phyloP scores from a whole-genome alignment of 2,797 vertebrate genomes.

The Epinephelus awoara region DNA sequence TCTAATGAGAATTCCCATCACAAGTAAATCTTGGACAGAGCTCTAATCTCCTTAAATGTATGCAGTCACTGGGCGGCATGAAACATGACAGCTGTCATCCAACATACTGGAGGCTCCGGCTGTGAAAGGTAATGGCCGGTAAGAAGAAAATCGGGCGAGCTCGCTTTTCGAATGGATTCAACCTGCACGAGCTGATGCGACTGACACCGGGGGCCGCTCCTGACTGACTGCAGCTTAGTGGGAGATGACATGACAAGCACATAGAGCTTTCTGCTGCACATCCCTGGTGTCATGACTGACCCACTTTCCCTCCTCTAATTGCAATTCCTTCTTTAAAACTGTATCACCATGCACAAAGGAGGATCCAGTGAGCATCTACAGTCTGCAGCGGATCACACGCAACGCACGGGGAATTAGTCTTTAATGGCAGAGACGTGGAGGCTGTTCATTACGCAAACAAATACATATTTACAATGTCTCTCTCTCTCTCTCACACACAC shows the following conservation, averaged over 20 bases:
- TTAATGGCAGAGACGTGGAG: slow-evolving; percentile 7
- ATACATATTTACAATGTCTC: slow-evolving; percentile 16
- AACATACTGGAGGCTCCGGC: slow-evolving; percentile 31
- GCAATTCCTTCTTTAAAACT: slow-evolving; percentile 68
- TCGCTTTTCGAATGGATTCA: slow-evolving; percentile 56
- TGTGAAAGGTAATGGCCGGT: slow-evolving; percentile 50
- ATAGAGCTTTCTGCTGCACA: slow-evolving; percentile 60
- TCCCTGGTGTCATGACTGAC: slow-evolving; percentile 67
- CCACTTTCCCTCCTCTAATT: slow-evolving; percentile 70
- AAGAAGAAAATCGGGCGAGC: slow-evolving; percentile 36
- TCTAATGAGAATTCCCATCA: slow-evolving; percentile 33
- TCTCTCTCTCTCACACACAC: too few relatives aligned
- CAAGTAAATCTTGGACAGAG: slow-evolving; percentile 12
- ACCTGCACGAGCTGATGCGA: slow-evolving; percentile 43
- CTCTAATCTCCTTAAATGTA: slow-evolving; percentile 50
- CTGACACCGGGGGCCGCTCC: slow-evolving; percentile 51
- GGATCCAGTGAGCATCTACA: background rate
- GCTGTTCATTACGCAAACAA: slow-evolving; percentile 10
- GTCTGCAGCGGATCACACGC: slow-evolving; percentile 10
- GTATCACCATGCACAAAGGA: slow-evolving; percentile 42
- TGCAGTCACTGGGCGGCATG: slow-evolving; percentile 12
- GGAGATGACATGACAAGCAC: slow-evolving; percentile 71
- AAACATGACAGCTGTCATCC: slow-evolving; percentile 66
- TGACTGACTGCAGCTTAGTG: slow-evolving; percentile 69
- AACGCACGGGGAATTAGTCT: background rate